A percentile compares a stretch with the other conserved stretches of the same genome.
These are phyloP conservation scores for Cheilosia impressa DNA, from an alignment of 2,888 invertebrate species.

Conservation along the genomic window DNA sequence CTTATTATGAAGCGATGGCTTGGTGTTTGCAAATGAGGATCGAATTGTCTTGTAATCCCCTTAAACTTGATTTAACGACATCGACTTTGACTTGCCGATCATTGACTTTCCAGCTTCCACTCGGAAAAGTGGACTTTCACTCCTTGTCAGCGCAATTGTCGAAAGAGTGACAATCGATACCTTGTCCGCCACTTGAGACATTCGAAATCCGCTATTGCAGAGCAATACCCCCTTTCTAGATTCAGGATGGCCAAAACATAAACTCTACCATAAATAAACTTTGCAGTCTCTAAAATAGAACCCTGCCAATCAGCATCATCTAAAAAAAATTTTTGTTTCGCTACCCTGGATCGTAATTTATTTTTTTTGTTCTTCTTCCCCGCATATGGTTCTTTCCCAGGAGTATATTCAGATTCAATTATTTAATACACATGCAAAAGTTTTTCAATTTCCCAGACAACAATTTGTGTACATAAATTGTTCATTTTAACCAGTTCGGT, in stretches of 20 bases:
- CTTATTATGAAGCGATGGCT: too few relatives aligned
- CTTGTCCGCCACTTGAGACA: too few relatives aligned
- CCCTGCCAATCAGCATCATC: neutral
- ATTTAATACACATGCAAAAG: constrained; percentile 40
- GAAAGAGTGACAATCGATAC: too few relatives aligned
- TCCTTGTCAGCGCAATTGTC: too few relatives aligned
- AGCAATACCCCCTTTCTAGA: neutral
- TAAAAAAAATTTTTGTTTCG: neutral
- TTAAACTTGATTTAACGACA: too few relatives aligned
- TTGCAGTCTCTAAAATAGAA: neutral
- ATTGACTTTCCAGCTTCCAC: too few relatives aligned
- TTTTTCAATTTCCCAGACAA: constrained; percentile 39
- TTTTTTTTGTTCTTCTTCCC: neutral
- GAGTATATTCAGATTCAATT: constrained; percentile 25
- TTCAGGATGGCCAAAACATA: neutral
- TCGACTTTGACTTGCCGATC: too few relatives aligned
- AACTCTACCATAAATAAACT: neutral
- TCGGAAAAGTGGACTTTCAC: too few relatives aligned
- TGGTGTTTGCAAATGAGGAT: too few relatives aligned
- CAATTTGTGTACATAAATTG: constrained; percentile 25
- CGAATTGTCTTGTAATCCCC: too few relatives aligned
- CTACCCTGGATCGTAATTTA: neutral
- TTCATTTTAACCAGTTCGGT: constrained; percentile 35
- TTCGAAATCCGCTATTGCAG: neutral
- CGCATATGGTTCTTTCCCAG: neutral